Percentiles rank a stretch among this genome's conserved stretches.
Evolutionary conservation across 1,140 invertebrate species (phyloP).

Genomic region (Neodiprion fabricii): DNA sequence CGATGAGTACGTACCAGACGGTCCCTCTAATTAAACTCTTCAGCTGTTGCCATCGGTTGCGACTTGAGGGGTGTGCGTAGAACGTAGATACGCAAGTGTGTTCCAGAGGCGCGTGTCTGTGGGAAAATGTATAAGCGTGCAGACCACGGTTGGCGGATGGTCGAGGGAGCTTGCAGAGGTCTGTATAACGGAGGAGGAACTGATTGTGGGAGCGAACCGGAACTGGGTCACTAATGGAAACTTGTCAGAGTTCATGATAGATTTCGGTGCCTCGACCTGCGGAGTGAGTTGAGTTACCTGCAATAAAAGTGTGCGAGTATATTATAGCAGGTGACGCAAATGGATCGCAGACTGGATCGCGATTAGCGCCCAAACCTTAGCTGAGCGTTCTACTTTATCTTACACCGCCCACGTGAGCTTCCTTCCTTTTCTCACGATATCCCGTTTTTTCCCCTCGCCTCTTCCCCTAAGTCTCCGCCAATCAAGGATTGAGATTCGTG

Average conservation of each 20-base stretch:
- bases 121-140: not conserved
- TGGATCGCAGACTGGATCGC: conserved; percentile 32
- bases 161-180: not conserved
- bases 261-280: conserved; percentile 23
- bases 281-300: conserved; percentile 17
- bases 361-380: not conserved
- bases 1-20: no score
- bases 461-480: no score
- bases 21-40: no score
- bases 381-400: no score
- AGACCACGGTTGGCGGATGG: not conserved
- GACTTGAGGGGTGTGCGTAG: no score
- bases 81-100: no score
- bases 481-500: no score
- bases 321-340: conserved; percentile 31
- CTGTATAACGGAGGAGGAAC: not conserved
- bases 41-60: no score
- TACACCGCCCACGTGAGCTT: no score
- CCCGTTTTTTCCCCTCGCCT: no score
- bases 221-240: conserved; percentile 40
- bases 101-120: no score
- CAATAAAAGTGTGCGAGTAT: not conserved
- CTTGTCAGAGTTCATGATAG: conserved; percentile 39
- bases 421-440: no score
- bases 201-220: conserved; percentile 1